Conservation (phyloP, 2,113 vertebrate species). For the Thomomys bottae region DNA sequence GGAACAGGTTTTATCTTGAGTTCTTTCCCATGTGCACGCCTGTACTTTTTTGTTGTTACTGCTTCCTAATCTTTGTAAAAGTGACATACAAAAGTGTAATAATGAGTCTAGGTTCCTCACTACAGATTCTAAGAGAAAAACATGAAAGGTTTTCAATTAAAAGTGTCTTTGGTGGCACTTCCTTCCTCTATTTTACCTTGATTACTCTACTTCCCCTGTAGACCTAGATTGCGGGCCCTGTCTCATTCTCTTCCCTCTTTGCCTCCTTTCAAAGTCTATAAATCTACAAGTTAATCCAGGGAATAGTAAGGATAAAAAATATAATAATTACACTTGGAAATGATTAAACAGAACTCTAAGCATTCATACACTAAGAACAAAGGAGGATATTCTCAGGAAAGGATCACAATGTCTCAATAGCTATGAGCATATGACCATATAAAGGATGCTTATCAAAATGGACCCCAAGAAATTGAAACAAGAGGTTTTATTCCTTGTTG, state of each 20-base stretch:
- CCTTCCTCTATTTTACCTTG: conserved; percentile 20
- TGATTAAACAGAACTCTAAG: too few species aligned
- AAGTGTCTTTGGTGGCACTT: background rate
- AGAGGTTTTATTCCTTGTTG: too few species aligned
- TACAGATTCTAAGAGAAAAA: background rate
- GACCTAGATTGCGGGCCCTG: background rate
- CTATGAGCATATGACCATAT: too few species aligned
- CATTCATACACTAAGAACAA: too few species aligned
- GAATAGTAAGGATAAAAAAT: too few species aligned
- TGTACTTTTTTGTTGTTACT: background rate
- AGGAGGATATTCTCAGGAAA: too few species aligned
- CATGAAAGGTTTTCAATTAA: background rate
- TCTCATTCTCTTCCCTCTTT: background rate
- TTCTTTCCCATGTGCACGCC: background rate
- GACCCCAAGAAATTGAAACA: too few species aligned
- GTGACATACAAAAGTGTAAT: background rate
- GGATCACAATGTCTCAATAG: too few species aligned
- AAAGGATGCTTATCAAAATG: too few species aligned
- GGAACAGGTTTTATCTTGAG: conserved; percentile 25
- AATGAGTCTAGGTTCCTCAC: background rate
- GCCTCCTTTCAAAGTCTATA: background rate
- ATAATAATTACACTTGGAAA: too few species aligned
- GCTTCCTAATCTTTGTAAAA: background rate
- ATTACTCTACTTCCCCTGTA: background rate
- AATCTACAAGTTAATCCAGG: too few species aligned